phyloP scores from a whole-genome alignment of 2,888 invertebrate genomes.

The Lycocerus yunnanus region DNA sequence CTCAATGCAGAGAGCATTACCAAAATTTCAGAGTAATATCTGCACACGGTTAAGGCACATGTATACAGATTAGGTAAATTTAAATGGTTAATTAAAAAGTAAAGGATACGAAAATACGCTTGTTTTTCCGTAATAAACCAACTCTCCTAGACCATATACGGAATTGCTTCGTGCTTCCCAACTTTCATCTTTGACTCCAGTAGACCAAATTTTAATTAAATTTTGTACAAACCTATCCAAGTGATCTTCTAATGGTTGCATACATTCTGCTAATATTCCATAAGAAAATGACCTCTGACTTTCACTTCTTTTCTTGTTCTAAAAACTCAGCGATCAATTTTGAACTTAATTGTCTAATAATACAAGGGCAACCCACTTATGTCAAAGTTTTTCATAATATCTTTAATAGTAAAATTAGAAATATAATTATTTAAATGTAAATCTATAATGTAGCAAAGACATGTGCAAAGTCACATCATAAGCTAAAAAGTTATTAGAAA shows the following conservation, averaged over 20 bases:
- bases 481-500: no score
- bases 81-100: background rate
- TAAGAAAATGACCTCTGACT: constrained; percentile 73
- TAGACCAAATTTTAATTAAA: constrained; percentile 67
- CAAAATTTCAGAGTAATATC: constrained; percentile 69
- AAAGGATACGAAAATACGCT: constrained; percentile 64
- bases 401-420: no score
- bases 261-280: constrained; percentile 75
- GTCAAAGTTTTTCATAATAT: background rate
- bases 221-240: constrained; percentile 63
- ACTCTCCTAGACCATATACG: constrained; percentile 75
- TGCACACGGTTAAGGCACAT: constrained; percentile 41
- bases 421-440: constrained; percentile 5
- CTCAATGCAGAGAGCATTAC: constrained; percentile 70
- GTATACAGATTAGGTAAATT: background rate
- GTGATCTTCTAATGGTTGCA: constrained; percentile 64
- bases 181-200: constrained; percentile 64
- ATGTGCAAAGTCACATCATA: no score
- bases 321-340: constrained; percentile 34
- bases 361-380: background rate
- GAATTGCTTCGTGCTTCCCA: constrained; percentile 78
- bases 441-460: no score
- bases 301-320: constrained; percentile 69
- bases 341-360: no score
- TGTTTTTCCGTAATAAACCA: constrained; percentile 69